These are phyloP conservation scores for Hirtodrosophila cameraria DNA, from an alignment of 2,888 invertebrate species.

Conservation along the genomic window DNA sequence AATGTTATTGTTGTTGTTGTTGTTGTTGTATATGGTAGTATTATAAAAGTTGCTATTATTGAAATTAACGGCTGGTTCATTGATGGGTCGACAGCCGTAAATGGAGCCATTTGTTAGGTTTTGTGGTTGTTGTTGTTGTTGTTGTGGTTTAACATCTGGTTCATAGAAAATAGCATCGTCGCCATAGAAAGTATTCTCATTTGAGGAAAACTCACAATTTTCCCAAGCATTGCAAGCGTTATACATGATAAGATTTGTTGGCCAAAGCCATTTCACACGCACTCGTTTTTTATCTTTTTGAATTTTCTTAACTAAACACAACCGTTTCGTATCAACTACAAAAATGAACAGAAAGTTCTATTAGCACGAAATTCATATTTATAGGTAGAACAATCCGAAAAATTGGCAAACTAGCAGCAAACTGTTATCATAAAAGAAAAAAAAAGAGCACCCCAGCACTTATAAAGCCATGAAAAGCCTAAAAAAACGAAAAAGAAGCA, in stretches of 20 bases:
- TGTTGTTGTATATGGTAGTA: not conserved
- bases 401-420: conserved; percentile 43
- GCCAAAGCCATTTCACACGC: conserved; percentile 41
- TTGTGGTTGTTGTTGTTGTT: conserved; percentile 20
- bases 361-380: conserved; percentile 68
- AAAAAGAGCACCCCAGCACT: not conserved
- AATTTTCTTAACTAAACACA: conserved; percentile 15
- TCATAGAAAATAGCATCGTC: conserved; percentile 53
- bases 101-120: conserved; percentile 25
- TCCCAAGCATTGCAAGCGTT: conserved; percentile 61
- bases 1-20: not conserved
- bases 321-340: conserved; percentile 39
- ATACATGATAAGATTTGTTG: conserved; percentile 48
- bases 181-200: conserved; percentile 64
- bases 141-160: conserved; percentile 44
- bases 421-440: conserved; percentile 19
- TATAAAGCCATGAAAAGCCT: conserved; percentile 29
- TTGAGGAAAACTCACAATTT: conserved; percentile 63
- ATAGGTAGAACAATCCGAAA: conserved; percentile 29
- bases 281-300: conserved; percentile 1
- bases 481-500: too few species aligned
- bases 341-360: conserved; percentile 72
- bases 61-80: conserved; percentile 67
- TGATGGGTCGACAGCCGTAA: conserved; percentile 45
- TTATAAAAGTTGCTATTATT: conserved; percentile 56